Base-by-base conservation (phyloP, 2,113 vertebrate species). In the Sterrhoptilus dennistouni region DNA sequence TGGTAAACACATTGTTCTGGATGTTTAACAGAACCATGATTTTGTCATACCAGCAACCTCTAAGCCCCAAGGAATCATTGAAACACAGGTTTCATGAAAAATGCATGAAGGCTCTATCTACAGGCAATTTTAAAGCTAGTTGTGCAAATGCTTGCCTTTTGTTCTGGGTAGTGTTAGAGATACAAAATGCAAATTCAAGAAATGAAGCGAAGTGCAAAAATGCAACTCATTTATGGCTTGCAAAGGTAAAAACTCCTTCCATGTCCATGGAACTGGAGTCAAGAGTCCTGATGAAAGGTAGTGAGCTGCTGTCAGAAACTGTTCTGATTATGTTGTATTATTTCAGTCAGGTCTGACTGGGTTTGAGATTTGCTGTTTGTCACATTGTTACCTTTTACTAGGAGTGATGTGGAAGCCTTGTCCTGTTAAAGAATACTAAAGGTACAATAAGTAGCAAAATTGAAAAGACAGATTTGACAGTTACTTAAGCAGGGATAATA, bases 291-390 rank as follows among this genome's bases (percentile, higher is more conserved):
- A n/a, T 36, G 25, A 75, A 78, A 74, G 81, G 40, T 66, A 49
- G 64, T 33, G 71, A 90, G 27, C 42, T 90, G 63, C 93, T 80
- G 78, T 95, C 93, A 88, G 56, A 91, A 88, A 33, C 77, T 68
- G 4, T 80, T 87, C 27, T 6, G 5, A 8, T 80, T 50, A 9
- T 18, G 14, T 40, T 57, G 23, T 66, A 19, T 90, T 85, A 59
- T 47, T 89, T 93, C 54, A 75, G 53, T 87, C 53, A 72, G n/a
- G 15, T 83, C 47, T 64, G 52, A 38, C 72, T 57, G 63, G 61
- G 53, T 18, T 81, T 95, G 89, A 76, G 69, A 71, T 65, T 95
- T 81, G 14, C 61, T 69, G 7, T 81, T 94, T 86, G 49, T 95
- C 79, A 87, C 54, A 15, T 69, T 6, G 5, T 70, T 93, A 60